A percentile compares a stretch with the other conserved stretches of the same genome.
Conservation (phyloP, 2,888 invertebrate genomes). For the Idaea dimidiata region DNA sequence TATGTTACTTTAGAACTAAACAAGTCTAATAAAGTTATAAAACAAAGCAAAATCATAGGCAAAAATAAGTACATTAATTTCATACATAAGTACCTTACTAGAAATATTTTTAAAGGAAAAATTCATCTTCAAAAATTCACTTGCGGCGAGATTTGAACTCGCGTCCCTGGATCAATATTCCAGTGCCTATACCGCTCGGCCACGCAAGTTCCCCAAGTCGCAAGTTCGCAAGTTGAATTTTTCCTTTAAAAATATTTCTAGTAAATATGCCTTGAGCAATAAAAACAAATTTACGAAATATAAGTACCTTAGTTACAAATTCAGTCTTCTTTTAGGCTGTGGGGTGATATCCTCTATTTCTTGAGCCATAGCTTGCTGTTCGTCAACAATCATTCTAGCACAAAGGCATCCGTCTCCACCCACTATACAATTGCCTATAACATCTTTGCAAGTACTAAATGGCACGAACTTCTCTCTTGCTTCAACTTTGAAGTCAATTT, state of each 20-base stretch:
- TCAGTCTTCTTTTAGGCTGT: constrained; percentile 35
- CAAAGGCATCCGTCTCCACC: constrained; percentile 67
- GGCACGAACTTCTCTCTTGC: constrained; percentile 36
- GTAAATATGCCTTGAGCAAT: too few relatives aligned
- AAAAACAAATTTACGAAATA: too few relatives aligned
- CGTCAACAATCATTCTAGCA: constrained; percentile 63
- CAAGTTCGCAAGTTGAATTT: too few relatives aligned
- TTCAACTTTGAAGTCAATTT: constrained; percentile 41
- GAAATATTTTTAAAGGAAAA: too few relatives aligned
- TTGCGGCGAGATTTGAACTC: too few relatives aligned
- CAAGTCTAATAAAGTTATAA: background rate
- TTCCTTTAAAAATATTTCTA: too few relatives aligned
- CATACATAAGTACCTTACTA: constrained; percentile 17
- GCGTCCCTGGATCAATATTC: too few relatives aligned
- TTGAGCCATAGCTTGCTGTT: constrained; percentile 55
- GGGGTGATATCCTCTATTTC: constrained; percentile 72
- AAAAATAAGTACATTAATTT: constrained; percentile 16
- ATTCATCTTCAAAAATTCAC: too few relatives aligned
- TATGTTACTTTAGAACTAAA: background rate
- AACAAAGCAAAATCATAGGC: background rate
- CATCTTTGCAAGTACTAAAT: constrained; percentile 63
- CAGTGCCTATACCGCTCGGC: too few relatives aligned
- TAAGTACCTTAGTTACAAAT: constrained; percentile 23
- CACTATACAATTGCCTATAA: constrained; percentile 68
- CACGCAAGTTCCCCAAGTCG: too few relatives aligned